Evolutionary conservation across 2,888 invertebrate genomes (phyloP).

Genomic region (Atrina japonica): DNA sequence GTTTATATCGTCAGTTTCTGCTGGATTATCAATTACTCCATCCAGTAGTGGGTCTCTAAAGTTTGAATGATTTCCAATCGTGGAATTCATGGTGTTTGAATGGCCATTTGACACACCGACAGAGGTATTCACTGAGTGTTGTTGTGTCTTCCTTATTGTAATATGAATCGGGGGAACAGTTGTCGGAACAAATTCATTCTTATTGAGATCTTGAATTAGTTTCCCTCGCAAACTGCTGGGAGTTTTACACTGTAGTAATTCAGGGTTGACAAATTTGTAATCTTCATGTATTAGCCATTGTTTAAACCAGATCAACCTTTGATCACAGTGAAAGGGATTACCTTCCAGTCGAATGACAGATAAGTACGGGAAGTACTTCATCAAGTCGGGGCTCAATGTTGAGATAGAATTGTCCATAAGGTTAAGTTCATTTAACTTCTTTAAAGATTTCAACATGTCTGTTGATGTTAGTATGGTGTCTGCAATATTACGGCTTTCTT

Average conservation of each 20-base stretch:
- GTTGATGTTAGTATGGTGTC: conserved; percentile 50
- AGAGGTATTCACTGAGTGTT: no score
- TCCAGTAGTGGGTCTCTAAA: neutral
- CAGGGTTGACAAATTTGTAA: conserved; percentile 47
- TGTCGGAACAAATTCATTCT: conserved; percentile 39
- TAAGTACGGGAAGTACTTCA: conserved; percentile 50
- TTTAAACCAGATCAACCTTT: conserved; percentile 89
- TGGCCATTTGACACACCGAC: no score
- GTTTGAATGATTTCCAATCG: neutral
- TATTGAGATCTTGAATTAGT: conserved; percentile 40
- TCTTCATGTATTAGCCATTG: conserved; percentile 73
- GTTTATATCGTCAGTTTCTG: neutral
- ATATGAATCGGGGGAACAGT: conserved; percentile 14
- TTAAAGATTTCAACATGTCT: conserved; percentile 47
- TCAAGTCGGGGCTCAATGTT: conserved; percentile 51
- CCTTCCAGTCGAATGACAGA: conserved; percentile 84
- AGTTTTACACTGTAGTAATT: conserved; percentile 50
- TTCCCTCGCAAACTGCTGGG: conserved; percentile 53
- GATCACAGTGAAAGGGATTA: conserved; percentile 91
- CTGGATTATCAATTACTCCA: neutral
- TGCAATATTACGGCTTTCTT: conserved; percentile 60
- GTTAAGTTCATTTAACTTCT: conserved; percentile 54
- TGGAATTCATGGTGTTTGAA: neutral
- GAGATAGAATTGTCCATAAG: conserved; percentile 58
- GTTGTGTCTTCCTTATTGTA: neutral